These are phyloP conservation scores for Caenorhabditis zanzibari DNA, from an alignment of 2,888 invertebrate species.

Conservation along the genomic window DNA sequence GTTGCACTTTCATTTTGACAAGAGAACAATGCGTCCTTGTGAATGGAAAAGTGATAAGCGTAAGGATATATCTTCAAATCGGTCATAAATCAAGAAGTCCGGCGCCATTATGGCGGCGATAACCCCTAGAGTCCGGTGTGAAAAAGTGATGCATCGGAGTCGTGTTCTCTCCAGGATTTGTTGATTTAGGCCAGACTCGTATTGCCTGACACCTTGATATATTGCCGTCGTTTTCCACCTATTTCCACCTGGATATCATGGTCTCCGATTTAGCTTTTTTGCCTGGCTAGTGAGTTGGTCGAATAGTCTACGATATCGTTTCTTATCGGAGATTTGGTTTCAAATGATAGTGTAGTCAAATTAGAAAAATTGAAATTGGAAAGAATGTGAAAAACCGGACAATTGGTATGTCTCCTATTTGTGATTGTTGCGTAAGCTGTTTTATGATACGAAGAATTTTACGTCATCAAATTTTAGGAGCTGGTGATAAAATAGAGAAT, in stretches of 20 bases:
- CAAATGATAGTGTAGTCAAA: constrained; percentile 8
- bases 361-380: constrained; percentile 12
- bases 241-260: constrained; percentile 19
- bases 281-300: constrained; percentile 2
- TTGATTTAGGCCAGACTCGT: constrained; percentile 52
- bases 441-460: constrained; percentile 17
- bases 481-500: constrained; percentile 2
- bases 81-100: constrained; percentile 53
- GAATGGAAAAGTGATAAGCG: constrained; percentile 42
- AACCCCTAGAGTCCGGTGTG: constrained; percentile 47
- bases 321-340: constrained; percentile 42
- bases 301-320: not conserved
- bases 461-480: constrained; percentile 45
- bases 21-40: constrained; percentile 7
- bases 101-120: constrained; percentile 56
- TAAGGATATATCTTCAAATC: constrained; percentile 54
- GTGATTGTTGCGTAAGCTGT: constrained; percentile 50
- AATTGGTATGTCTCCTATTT: constrained; percentile 28
- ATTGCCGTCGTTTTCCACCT: constrained; percentile 12
- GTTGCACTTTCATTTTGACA: constrained; percentile 41
- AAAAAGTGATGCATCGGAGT: constrained; percentile 42
- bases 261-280: constrained; percentile 18
- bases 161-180: constrained; percentile 38
- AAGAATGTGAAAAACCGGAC: constrained; percentile 31
- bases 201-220: constrained; percentile 52